A percentile compares a stretch with the other conserved stretches of the same genome.
phyloP scores from a whole-genome alignment of 2,113 vertebrate species.

The Caracal caracal region DNA sequence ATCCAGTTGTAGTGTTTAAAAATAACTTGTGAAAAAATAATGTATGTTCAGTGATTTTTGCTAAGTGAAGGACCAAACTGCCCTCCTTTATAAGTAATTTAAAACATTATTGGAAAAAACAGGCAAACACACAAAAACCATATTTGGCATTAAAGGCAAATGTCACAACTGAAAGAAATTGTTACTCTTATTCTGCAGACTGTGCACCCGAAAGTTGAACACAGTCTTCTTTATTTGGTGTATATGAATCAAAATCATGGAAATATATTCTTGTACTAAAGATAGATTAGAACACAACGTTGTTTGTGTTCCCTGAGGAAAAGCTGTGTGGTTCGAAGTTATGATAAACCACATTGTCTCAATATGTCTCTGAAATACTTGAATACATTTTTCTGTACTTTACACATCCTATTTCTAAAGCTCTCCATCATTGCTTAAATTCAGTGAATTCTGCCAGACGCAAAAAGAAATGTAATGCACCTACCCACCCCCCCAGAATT shows the following conservation, averaged over 20 bases:
- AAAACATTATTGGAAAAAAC: background rate
- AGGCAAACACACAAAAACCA: background rate
- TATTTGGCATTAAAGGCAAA: slow-evolving; percentile 1
- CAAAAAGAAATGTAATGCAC: background rate
- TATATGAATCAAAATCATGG: background rate
- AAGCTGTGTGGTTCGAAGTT: background rate
- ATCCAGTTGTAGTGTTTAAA: background rate
- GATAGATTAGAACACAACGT: background rate
- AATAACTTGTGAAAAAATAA: background rate
- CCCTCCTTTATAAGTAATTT: slow-evolving; percentile 15
- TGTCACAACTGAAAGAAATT: slow-evolving; percentile 17
- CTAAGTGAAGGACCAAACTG: background rate
- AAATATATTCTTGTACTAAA: slow-evolving; percentile 20
- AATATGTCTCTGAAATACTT: slow-evolving; percentile 56
- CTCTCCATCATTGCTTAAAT: background rate
- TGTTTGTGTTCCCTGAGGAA: slow-evolving; percentile 44
- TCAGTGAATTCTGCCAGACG: slow-evolving; percentile 23
- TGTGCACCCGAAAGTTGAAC: slow-evolving; percentile 29
- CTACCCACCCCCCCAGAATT: background rate
- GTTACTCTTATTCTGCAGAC: slow-evolving; percentile 43
- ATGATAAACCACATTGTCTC: background rate
- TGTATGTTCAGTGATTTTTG: background rate
- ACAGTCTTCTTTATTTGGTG: slow-evolving; percentile 29
- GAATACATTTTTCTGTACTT: background rate
- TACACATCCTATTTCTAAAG: slow-evolving; percentile 29